Conservation (phyloP, 2,113 vertebrate species). For the Polyodon spathula region DNA sequence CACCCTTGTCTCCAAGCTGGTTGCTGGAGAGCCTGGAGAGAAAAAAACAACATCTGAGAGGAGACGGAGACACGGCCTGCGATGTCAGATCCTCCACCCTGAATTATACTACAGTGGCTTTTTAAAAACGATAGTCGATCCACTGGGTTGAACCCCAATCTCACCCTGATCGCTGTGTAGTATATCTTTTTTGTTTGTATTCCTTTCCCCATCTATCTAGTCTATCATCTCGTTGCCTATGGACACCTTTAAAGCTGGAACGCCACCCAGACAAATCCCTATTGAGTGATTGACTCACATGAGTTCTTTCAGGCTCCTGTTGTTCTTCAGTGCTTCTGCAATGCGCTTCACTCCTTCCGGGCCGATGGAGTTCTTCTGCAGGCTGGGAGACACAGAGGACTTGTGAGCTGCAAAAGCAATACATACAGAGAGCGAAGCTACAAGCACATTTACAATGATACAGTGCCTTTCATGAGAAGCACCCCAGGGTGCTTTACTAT, state of each 20-base stretch:
- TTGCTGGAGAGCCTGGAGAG: conserved; percentile 74
- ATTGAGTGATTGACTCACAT: conserved; percentile 51
- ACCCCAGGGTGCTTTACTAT: too few relatives aligned
- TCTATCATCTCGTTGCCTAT: too few relatives aligned
- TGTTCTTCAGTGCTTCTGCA: conserved; percentile 69
- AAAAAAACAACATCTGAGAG: background rate
- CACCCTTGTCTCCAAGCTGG: conserved; percentile 72
- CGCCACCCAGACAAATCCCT: background rate
- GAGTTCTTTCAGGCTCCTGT: conserved; percentile 74
- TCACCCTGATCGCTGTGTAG: too few relatives aligned
- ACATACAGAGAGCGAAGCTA: too few relatives aligned
- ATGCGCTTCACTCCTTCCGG: conserved; percentile 59
- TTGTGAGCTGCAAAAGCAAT: too few relatives aligned
- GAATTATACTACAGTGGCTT: too few relatives aligned
- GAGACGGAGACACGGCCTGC: background rate
- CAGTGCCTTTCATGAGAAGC: too few relatives aligned
- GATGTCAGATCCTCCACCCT: background rate
- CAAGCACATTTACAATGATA: too few relatives aligned
- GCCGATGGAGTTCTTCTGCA: conserved; percentile 75
- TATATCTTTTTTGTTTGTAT: too few relatives aligned
- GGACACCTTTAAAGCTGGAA: background rate
- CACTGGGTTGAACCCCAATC: too few relatives aligned
- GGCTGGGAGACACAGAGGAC: conserved; percentile 46
- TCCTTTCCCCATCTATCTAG: too few relatives aligned
- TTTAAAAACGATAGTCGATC: too few relatives aligned